These are phyloP conservation scores for Barnardius zonarius DNA, from an alignment of 2,113 vertebrate species.

Conservation along the genomic window DNA sequence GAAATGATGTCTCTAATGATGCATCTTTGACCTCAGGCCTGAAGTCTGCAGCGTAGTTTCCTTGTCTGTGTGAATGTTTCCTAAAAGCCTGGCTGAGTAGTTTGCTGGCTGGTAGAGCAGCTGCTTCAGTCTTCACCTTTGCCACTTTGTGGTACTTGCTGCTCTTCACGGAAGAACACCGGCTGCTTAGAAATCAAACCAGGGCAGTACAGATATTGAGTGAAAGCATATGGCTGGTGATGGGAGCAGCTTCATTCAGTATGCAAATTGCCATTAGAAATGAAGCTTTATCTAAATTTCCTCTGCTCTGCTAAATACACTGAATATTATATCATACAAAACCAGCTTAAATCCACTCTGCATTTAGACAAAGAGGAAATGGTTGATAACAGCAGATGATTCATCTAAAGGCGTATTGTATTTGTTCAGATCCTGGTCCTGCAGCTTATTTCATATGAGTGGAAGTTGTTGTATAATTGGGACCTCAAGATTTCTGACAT, in stretches of 20 bases:
- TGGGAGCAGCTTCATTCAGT: neutral
- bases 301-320: neutral
- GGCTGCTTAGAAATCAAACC: neutral
- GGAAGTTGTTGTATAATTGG: neutral
- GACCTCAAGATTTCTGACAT: neutral
- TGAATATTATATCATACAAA: neutral
- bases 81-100: constrained; percentile 30
- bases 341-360: neutral
- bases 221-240: neutral
- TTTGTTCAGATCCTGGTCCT: neutral
- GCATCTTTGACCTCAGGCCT: constrained; percentile 47
- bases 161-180: neutral
- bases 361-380: neutral
- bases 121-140: neutral
- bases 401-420: neutral
- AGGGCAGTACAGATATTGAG: neutral
- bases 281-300: neutral
- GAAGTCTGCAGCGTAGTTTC: neutral
- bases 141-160: neutral
- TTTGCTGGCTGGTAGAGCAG: neutral
- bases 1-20: constrained; percentile 52
- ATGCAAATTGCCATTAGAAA: neutral
- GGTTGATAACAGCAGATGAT: neutral
- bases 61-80: neutral
- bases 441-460: neutral